Evolutionary conservation across 2,113 vertebrate genomes (phyloP).

Genomic region (Notechis scutatus): DNA sequence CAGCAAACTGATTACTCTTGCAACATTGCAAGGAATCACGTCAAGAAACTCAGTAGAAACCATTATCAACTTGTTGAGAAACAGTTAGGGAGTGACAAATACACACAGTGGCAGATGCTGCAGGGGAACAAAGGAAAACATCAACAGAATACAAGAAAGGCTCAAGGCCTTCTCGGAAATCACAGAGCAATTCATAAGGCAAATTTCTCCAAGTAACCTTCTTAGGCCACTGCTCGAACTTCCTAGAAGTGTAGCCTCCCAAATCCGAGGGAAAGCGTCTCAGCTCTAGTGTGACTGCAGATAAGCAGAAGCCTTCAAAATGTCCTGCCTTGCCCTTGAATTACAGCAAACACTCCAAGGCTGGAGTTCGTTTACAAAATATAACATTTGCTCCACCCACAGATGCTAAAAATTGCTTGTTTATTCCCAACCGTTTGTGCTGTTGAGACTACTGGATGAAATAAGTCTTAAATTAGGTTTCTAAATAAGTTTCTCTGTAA

Average conservation of each 20-base stretch:
- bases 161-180: not conserved
- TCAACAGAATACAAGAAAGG: not conserved
- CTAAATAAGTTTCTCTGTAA: not conserved
- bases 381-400: slow-evolving; percentile 3
- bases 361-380: slow-evolving; percentile 4
- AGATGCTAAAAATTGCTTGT: slow-evolving; percentile 7
- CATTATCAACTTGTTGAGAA: not conserved
- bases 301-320: not conserved
- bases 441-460: not conserved
- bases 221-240: not conserved
- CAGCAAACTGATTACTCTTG: not conserved
- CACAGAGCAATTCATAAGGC: not conserved
- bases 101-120: not conserved
- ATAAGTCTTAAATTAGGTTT: not conserved
- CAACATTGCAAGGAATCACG: not conserved
- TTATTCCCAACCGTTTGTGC: not conserved
- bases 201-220: not conserved
- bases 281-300: not conserved
- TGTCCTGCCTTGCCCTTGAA: not conserved
- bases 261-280: not conserved
- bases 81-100: not conserved
- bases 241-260: not conserved
- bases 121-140: not conserved
- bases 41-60: not conserved
- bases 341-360: not conserved